Conservation (phyloP, 2,797 vertebrate species). For the Rhinella marina region DNA sequence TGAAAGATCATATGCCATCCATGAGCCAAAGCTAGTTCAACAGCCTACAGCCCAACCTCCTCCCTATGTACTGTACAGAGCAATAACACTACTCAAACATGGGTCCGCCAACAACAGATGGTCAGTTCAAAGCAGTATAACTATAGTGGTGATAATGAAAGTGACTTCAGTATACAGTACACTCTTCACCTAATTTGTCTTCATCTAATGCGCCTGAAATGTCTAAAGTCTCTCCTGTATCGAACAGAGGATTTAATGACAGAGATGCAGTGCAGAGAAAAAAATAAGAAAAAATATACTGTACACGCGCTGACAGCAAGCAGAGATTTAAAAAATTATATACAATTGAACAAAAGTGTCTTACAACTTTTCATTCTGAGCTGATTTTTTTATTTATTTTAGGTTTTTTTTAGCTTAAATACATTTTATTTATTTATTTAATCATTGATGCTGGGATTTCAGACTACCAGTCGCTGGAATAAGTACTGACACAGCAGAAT, state of each 20-base stretch:
- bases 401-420: no score
- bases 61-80: constrained; percentile 79
- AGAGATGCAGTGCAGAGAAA: constrained; percentile 63
- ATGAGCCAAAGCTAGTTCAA: constrained; percentile 73
- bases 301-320: no score
- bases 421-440: no score
- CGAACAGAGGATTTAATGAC: constrained; percentile 65
- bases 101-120: constrained; percentile 97
- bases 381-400: no score
- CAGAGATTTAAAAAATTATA: no score
- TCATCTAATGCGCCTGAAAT: constrained; percentile 64
- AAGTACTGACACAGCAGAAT: no score
- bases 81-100: constrained; percentile 91
- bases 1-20: constrained; percentile 73
- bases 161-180: constrained; percentile 70
- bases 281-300: no score
- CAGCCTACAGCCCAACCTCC: constrained; percentile 70
- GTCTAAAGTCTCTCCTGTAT: constrained; percentile 61
- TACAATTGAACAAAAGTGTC: no score
- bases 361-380: no score
- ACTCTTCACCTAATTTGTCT: constrained; percentile 61
- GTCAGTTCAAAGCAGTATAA: constrained; percentile 86
- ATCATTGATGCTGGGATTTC: no score
- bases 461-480: no score
- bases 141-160: constrained; percentile 78